Evolutionary conservation across 2,797 vertebrate species (phyloP), one percentile per base, ranked within the genome.

Genomic region (Microctenopoma stevenorrisi): DNA sequence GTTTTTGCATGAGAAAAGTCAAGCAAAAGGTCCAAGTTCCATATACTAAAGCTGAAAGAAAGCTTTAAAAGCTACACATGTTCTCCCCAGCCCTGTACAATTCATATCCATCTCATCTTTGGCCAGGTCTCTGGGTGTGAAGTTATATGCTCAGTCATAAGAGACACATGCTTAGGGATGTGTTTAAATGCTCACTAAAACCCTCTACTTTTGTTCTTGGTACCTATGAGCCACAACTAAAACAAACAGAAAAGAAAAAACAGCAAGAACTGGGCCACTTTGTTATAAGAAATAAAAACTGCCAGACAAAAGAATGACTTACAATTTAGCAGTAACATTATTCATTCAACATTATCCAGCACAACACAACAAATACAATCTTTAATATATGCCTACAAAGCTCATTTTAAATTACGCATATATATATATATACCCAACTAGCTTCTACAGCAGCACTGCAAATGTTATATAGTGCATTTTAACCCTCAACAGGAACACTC

Each of bases 101-200:
- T 48, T 82, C 67, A 73, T 60, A 74, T 74, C 77, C 15, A 26
- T 80, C 63, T 81, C 56, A 58, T 89, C 86, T 91, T 91, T 91
- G 86, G 89, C 76, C 73, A n/a, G 55, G 64, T 80, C 72, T 63
- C n/a, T 37, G 54, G 59, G 57, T 66, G 63, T 5, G 33, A 76
- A 53, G 43, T 54, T 53, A 67, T 11, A 48, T 0, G 51, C 16
- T 70, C 50, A 68, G 69, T 70, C 82, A 68, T 64, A 69, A 50
- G 53, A 44, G 43, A 44, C n/a, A 44, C 43, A 9, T n/a, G 16
- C 68, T 65, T 49, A 70, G 49, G 79, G 26, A 52, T 44, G 53
- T 14, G 15, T 64, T 66, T 25, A 42, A 59, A 71, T 47, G 50
- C 52, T 0, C 35, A 68, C 30, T 54, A 28, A 66, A 74, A 64